These are phyloP conservation scores for Brienomyrus longianalis DNA, from an alignment of 2,113 vertebrate species.

Conservation along the genomic window DNA sequence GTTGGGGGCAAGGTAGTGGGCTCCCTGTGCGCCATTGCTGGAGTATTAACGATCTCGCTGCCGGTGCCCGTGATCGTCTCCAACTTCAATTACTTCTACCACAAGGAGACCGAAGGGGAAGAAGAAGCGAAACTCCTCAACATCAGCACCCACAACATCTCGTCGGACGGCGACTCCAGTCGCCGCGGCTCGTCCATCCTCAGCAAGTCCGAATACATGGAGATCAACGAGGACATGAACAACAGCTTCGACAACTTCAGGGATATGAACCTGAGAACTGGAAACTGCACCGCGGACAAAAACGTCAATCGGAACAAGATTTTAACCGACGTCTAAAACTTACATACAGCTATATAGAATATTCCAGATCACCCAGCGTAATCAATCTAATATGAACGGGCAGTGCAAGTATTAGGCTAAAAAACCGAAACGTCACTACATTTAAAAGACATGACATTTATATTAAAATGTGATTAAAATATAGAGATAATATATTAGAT, in stretches of 20 bases:
- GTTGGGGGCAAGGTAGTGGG: constrained; percentile 99
- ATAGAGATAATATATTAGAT: background rate
- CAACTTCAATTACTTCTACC: constrained; percentile 99
- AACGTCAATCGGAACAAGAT: constrained; percentile 96
- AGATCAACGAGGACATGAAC: constrained; percentile 96
- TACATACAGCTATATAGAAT: background rate
- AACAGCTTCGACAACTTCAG: constrained; percentile 98
- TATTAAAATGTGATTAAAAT: background rate
- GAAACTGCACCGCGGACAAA: constrained; percentile 90
- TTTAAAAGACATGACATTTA: background rate
- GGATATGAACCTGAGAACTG: constrained; percentile 98
- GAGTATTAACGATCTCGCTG: constrained; percentile 97
- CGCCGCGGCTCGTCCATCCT: constrained; percentile 86
- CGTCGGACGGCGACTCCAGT: constrained; percentile 90
- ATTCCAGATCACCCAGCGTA: background rate
- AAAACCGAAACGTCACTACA: background rate
- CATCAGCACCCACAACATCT: constrained; percentile 92
- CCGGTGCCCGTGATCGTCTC: constrained; percentile 99
- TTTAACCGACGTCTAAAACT: constrained; percentile 88
- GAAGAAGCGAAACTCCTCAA: constrained; percentile 97
- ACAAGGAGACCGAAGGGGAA: constrained; percentile 97
- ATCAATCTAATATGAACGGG: background rate
- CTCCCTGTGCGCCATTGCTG: constrained; percentile 97
- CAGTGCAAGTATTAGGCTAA: background rate
- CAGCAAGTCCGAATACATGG: constrained; percentile 99